Conservation (phyloP, 2,797 vertebrate genomes). For the Coracias cyanogaster region DNA sequence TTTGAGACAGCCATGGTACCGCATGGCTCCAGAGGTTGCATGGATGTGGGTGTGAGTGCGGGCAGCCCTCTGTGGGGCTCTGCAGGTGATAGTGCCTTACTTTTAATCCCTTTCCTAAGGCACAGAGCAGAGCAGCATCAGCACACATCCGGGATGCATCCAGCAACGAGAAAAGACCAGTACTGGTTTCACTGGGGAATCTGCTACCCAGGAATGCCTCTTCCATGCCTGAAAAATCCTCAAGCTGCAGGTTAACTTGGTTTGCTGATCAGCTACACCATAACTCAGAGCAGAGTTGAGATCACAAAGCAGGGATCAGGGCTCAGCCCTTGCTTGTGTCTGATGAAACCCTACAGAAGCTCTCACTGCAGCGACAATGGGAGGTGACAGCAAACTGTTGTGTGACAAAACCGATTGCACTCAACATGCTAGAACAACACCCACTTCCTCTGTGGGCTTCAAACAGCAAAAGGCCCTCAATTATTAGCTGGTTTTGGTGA, state of each 20-base stretch:
- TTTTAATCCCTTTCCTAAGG: not conserved
- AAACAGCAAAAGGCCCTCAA: not conserved
- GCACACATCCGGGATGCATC: not conserved
- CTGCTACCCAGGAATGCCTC: not conserved
- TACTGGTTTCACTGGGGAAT: not conserved
- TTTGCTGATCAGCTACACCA: not conserved
- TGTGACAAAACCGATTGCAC: not conserved
- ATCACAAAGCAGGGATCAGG: rapidly evolving
- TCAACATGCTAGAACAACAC: not conserved
- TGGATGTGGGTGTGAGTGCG: rapidly evolving
- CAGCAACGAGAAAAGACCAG: not conserved
- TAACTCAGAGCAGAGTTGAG: not conserved
- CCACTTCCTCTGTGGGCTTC: not conserved
- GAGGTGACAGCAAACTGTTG: not conserved
- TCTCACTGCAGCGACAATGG: not conserved
- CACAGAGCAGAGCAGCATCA: not conserved
- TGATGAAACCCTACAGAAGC: not conserved
- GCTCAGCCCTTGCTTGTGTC: not conserved
- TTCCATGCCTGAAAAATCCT: not conserved
- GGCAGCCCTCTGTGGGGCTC: not conserved
- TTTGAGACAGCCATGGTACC: rapidly evolving
- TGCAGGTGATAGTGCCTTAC: not conserved
- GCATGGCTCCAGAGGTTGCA: not conserved
- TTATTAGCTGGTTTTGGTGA: not conserved
- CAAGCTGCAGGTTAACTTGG: not conserved